Percentiles rank a stretch among this genome's conserved stretches.
Evolutionary conservation across 2,113 vertebrate genomes (phyloP).

Genomic region (Lichenostomus cassidix): DNA sequence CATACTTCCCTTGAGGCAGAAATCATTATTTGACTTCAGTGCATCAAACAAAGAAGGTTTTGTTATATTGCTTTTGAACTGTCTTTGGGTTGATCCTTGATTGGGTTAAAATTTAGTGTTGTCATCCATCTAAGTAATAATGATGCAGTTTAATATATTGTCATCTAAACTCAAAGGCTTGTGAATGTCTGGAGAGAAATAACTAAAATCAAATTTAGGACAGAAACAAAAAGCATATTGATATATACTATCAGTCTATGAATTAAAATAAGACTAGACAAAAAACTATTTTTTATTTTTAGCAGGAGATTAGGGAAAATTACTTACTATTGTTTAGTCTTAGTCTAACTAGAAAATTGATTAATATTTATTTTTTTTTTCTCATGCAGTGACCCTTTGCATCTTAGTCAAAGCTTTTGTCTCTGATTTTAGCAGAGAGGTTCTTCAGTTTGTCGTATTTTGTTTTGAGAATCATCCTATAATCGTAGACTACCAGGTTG

Average conservation of each 20-base stretch:
- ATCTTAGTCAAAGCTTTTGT: background rate
- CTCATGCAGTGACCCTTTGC: background rate
- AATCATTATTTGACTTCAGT: background rate
- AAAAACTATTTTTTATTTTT: background rate
- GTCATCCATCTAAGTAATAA: slow-evolving; percentile 14
- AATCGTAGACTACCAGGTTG: background rate
- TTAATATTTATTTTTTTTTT: background rate
- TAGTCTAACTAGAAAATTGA: background rate
- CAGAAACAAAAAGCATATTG: background rate
- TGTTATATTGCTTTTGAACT: slow-evolving; percentile 24
- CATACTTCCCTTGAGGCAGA: background rate
- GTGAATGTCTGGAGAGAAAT: background rate
- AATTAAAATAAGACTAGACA: background rate
- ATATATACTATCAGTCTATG: background rate
- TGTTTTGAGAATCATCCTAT: background rate
- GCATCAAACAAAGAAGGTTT: background rate
- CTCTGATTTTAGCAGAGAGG: background rate
- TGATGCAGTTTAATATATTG: slow-evolving; percentile 7
- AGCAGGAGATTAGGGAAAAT: background rate
- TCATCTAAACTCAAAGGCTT: background rate
- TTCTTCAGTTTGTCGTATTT: background rate
- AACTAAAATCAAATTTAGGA: background rate
- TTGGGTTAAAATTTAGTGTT: slow-evolving; percentile 29
- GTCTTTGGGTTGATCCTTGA: slow-evolving; percentile 15
- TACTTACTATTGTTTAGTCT: background rate